phyloP scores from a whole-genome alignment of 2,797 vertebrate genomes.

The Melopsittacus undulatus region DNA sequence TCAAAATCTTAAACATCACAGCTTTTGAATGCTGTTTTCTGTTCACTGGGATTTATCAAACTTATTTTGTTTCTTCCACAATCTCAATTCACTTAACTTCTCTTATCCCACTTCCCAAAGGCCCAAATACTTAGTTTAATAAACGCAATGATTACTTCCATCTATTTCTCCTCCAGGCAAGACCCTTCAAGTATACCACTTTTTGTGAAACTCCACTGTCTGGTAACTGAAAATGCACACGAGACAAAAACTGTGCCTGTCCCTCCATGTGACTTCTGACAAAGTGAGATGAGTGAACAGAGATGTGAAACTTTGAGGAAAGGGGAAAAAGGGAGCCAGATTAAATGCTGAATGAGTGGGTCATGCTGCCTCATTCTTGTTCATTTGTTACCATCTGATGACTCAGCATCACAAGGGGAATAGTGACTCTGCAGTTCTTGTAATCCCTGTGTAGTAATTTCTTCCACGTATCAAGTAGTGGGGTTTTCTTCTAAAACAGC shows the following conservation, averaged over 20 bases:
- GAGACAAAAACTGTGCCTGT: background rate
- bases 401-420: slow-evolving; percentile 62
- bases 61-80: background rate
- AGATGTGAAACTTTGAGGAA: slow-evolving; percentile 65
- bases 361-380: background rate
- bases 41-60: background rate
- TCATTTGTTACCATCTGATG: background rate
- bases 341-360: slow-evolving; percentile 9
- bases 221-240: background rate
- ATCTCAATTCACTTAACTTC: background rate
- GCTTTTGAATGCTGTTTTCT: background rate
- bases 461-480: background rate
- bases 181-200: background rate
- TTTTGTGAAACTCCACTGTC: background rate
- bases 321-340: background rate
- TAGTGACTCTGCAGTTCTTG: slow-evolving; percentile 56
- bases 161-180: background rate
- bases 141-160: background rate
- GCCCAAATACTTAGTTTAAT: background rate
- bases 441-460: background rate
- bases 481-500: background rate
- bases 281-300: background rate
- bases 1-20: background rate
- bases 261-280: slow-evolving; percentile 12
- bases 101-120: background rate